Base-by-base conservation (phyloP, 2,797 vertebrate species). In the Petrocephalus schoutedeni region DNA sequence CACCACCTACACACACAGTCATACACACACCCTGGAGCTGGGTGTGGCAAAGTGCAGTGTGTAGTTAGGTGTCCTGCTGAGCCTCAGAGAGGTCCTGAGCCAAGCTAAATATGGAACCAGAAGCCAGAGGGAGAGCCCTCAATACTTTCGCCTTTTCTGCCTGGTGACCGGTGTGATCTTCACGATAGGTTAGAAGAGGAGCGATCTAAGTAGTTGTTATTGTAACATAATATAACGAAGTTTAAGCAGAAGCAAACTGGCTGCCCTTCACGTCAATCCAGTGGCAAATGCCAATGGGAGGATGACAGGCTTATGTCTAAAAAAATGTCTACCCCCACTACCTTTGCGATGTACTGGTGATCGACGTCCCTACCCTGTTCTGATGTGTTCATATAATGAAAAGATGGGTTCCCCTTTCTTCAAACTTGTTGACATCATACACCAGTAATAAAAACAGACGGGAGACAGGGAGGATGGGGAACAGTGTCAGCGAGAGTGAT, bases 61-160 rank as follows among this genome's bases (percentile, higher is more conserved):
- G 71, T 28, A 64, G 56, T 41, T 49, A 23, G 87, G 61, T 86
- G 49, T 88, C 53, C n/a, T 57, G 16, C 32, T 71, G 6, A 53
- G 49, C n/a, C 87, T 36, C n/a, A 19, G 49, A 28, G 59, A 59
- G 32, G 49, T 21, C 7, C 32, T 36, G 12, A 83, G 28, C 71
- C 89, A 23, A 71, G 23, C 41, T 9, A 89, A 90, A 90, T 85
- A 16, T 57, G 90, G 88, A 93, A 89, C 89, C 92, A 89, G 36
- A 85, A 41, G 36, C 83, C 41, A 90, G 86, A 88, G 87, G 90
- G 92, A 92, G 91, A 45, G 41, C 41, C 4, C 41, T 3, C 41
- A 45, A 45, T 45, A 45, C 41, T 45, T 45, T 45, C 4, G 41
- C 41, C 41, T 45, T 45, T 45, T 45, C 41, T 45, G 41, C 41